Base-by-base conservation (phyloP, 1,140 invertebrate species). In the Calycopis cecrops region DNA sequence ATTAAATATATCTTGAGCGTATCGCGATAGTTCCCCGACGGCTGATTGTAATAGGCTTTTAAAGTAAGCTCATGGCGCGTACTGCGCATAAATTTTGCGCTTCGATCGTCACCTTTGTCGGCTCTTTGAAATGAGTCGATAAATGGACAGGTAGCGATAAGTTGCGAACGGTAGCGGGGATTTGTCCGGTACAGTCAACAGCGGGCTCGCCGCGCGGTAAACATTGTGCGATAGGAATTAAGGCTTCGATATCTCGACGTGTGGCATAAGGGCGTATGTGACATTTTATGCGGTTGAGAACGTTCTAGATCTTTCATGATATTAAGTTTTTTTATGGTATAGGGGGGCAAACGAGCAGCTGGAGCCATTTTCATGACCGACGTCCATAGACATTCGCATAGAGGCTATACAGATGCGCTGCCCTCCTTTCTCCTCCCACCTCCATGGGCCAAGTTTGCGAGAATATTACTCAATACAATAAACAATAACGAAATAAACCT, bases 171-270 rank as follows among this genome's bases (percentile, higher is more conserved):
- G 83, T 86, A 86, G 83, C 76, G 71, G 63, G 71, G 76, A 77
- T 84, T 83, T 84, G 77, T 81, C 77, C 67, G 62, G 78, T 77
- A 78, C 75, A 55, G 83, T 83, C 80, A 81, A 82, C 78, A 81
- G 28, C 49, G 21, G 21, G 6, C 21, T 28, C 6, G 21, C 21
- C 21, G 6, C 44, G 57, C 48, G 50, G 67, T 66, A 62, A 71
- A 71, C 59, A 71, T 60, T 66, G 53, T 57, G 49, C 52, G 49
- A 52, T 40, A 55, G 37, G 59, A 60, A 59, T 61, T 57, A 49
- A 16, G 50, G 53, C 59, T 59, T 59, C 58, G 44, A 52, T 63
- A 21, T 35, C 11, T 34, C 56, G 12, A 49, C 51, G 47, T 49
- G 28, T 33, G 44, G 35, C 34, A 33, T 54, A 35, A 53, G 40